These are phyloP conservation scores for Masnerella sp. DNA, from an alignment of 2,888 invertebrate genomes.

Conservation along the genomic window DNA sequence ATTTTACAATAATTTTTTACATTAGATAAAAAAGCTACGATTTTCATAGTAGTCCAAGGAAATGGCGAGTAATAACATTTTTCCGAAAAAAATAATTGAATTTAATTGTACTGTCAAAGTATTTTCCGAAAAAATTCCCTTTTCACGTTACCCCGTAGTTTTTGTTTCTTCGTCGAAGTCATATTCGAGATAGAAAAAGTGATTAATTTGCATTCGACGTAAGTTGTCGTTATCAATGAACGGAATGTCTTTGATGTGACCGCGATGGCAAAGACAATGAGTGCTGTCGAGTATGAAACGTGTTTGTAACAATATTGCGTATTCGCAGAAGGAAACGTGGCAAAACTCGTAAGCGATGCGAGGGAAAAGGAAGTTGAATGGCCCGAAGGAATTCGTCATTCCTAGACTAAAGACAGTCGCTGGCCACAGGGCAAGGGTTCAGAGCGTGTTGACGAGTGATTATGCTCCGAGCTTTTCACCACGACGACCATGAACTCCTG, in stretches of 20 bases:
- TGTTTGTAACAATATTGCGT: conserved; percentile 59
- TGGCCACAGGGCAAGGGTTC: conserved; percentile 44
- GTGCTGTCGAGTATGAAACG: conserved; percentile 51
- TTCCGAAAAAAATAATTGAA: too few species aligned
- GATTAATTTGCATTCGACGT: conserved; percentile 52
- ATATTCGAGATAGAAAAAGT: conserved; percentile 26
- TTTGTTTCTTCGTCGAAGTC: too few species aligned
- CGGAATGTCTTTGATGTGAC: conserved; percentile 58
- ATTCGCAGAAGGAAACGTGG: conserved; percentile 59
- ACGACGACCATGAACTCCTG: conserved; percentile 26
- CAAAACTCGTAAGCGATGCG: conserved; percentile 53
- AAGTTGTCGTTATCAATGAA: conserved; percentile 41
- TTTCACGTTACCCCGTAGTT: too few species aligned
- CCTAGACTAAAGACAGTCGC: conserved; percentile 43
- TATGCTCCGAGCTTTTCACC: conserved; percentile 40
- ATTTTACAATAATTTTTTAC: too few species aligned
- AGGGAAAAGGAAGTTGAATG: conserved; percentile 62
- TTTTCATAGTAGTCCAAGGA: too few species aligned
- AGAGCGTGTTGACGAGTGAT: conserved; percentile 37
- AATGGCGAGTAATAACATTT: too few species aligned
- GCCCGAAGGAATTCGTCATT: conserved; percentile 68
- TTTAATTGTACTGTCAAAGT: too few species aligned
- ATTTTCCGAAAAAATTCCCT: too few species aligned
- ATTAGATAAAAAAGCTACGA: too few species aligned
- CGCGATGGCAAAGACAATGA: conserved; percentile 57